Evolutionary conservation across 2,113 vertebrate species (phyloP), one percentile per base, ranked within the genome.

Genomic region (Hippocampus barbouri): DNA sequence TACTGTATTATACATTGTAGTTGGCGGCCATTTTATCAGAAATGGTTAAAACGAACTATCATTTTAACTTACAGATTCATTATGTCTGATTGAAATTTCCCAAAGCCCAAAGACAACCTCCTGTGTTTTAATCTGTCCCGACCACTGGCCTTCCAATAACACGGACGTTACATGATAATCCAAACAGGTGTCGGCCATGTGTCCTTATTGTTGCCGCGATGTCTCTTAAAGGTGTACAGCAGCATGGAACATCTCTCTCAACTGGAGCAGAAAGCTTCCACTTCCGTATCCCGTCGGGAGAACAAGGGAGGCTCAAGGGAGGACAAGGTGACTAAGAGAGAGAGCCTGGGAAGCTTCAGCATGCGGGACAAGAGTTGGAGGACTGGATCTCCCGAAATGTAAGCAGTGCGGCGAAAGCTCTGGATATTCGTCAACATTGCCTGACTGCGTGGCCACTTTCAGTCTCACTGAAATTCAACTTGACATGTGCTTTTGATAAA

Each of bases 221-320:
- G 47, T 59, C 68, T 66, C n/a, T 68, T 77, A 74, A 81, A 97
- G 96, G 96, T 97, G 21, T 97, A 96, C 74, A 97, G 95, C 88
- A 96, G 95, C 69, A 95, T 97, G 95, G 95, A 97, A 74, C 96
- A 96, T 66, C 86, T 97, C 49, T 94, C 94, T 14, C 96, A 97
- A 79, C 93, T 95, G 34, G 95, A 97, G 74, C 93, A 94, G 80
- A 97, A 96, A 85, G 89, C 93, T 10, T 85, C 94, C 0, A 82
- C 89, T 0, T 87, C 92, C 0, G 88, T 90, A 80, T 91, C 90
- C 69, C 93, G 94, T 15, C 89, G 95, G 71, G 95, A 96, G 63
- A 91, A 90, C 81, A 90, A 90, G 70, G 93, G 25, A 25, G 25
- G 94, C 60, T 90, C 91, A 2, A 89, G 93, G 15, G 95, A 96